Conservation (phyloP, 2,797 vertebrate genomes). For the Leptodactylus fallax region DNA sequence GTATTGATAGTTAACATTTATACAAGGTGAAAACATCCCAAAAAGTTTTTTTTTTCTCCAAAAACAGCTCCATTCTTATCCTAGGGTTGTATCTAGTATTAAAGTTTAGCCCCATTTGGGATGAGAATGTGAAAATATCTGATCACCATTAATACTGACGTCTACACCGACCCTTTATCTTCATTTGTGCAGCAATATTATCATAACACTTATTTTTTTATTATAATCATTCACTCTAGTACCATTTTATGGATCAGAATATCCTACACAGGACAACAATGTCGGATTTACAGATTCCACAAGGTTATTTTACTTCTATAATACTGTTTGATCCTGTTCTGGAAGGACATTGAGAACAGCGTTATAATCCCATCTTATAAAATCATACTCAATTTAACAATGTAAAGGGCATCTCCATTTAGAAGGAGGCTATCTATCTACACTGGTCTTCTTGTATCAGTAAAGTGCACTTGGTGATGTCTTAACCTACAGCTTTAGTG, state of each 20-base stretch:
- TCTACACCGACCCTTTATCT: neutral
- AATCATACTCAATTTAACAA: neutral
- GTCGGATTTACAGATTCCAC: neutral
- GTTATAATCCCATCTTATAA: neutral
- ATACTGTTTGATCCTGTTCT: neutral
- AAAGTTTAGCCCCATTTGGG: neutral
- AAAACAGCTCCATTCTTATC: too few species aligned
- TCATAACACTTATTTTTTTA: constrained; percentile 7
- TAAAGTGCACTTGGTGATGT: neutral
- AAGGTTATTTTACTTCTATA: neutral
- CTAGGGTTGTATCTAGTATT: too few species aligned
- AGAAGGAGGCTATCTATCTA: neutral
- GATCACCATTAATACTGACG: neutral
- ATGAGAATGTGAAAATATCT: neutral
- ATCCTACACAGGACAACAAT: neutral
- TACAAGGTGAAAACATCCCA: too few species aligned
- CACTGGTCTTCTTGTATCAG: neutral
- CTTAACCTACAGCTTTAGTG: neutral
- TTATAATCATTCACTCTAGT: neutral
- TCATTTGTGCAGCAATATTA: constrained; percentile 26
- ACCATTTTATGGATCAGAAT: neutral
- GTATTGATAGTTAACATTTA: too few species aligned
- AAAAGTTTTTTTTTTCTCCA: too few species aligned
- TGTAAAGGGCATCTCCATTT: neutral
- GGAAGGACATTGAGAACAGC: neutral